A percentile compares a stretch with the other conserved stretches of the same genome.
Evolutionary conservation across 2,888 invertebrate species (phyloP).

Genomic region (Callyntrura guangdongensis): DNA sequence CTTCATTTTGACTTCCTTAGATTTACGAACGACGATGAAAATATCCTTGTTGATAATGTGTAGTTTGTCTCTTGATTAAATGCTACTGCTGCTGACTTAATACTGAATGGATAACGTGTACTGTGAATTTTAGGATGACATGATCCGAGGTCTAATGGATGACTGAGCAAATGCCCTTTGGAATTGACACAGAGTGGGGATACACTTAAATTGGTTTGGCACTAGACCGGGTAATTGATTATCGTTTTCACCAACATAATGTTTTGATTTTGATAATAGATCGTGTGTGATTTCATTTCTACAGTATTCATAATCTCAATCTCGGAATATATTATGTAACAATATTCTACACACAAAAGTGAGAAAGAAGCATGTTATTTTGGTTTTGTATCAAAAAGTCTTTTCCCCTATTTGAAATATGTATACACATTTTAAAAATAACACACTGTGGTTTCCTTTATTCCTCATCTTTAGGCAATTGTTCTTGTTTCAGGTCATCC

Average conservation of each 20-base stretch:
- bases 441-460: slow-evolving; percentile 37
- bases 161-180: slow-evolving; percentile 22
- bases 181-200: neutral
- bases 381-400: slow-evolving; percentile 71
- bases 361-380: slow-evolving; percentile 16
- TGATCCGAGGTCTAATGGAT: slow-evolving; percentile 5
- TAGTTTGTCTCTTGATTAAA: too few species aligned
- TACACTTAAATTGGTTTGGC: slow-evolving; percentile 38
- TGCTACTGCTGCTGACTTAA: slow-evolving; percentile 6
- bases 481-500: slow-evolving; percentile 74
- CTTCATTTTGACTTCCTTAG: too few species aligned
- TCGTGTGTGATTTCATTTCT: too few species aligned
- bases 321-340: neutral
- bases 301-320: neutral
- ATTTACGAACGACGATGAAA: too few species aligned
- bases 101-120: slow-evolving; percentile 17
- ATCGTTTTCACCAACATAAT: neutral
- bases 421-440: slow-evolving; percentile 39
- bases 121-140: neutral
- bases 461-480: slow-evolving; percentile 77
- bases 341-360: slow-evolving; percentile 12
- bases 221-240: neutral
- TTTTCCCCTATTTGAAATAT: slow-evolving; percentile 53
- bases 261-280: neutral
- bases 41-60: too few species aligned